Percentiles rank a stretch among this genome's conserved stretches.
Conservation (phyloP, 1,140 invertebrate genomes). For the Anastrepha obliqua region DNA sequence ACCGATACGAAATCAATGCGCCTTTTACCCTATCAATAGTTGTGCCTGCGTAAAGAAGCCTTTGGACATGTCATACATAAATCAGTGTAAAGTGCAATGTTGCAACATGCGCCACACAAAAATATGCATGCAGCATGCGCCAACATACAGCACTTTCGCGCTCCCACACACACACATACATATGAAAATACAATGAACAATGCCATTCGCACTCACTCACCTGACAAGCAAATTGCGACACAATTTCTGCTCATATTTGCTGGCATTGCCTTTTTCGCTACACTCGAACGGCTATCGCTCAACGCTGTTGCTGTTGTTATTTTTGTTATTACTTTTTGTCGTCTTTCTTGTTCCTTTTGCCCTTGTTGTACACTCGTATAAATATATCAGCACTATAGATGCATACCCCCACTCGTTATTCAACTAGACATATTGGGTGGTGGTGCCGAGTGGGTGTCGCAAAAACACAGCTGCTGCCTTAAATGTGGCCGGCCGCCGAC, state of each 20-base stretch:
- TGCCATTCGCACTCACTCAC: constrained; percentile 54
- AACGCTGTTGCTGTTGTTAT: not conserved
- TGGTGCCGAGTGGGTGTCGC: too few species aligned
- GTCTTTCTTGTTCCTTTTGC: not conserved
- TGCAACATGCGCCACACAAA: constrained; percentile 15
- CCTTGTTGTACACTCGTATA: not conserved
- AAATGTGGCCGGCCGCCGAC: not conserved
- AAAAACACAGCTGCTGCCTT: too few species aligned
- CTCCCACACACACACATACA: too few species aligned
- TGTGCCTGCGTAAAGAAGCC: not conserved
- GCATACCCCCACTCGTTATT: not conserved
- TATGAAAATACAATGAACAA: not conserved
- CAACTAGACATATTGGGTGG: not conserved
- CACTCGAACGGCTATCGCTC: constrained; percentile 19
- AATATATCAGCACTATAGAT: not conserved
- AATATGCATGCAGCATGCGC: not conserved
- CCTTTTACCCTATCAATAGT: constrained; percentile 9
- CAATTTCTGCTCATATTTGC: constrained; percentile 58
- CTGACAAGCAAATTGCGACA: constrained; percentile 59
- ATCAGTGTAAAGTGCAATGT: constrained; percentile 28
- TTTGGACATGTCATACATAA: not conserved
- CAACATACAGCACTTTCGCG: too few species aligned
- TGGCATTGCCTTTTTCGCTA: constrained; percentile 22
- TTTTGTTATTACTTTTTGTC: not conserved
- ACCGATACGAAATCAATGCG: not conserved